Conservation (phyloP, 2,797 vertebrate genomes). For the Halcyon badia region DNA sequence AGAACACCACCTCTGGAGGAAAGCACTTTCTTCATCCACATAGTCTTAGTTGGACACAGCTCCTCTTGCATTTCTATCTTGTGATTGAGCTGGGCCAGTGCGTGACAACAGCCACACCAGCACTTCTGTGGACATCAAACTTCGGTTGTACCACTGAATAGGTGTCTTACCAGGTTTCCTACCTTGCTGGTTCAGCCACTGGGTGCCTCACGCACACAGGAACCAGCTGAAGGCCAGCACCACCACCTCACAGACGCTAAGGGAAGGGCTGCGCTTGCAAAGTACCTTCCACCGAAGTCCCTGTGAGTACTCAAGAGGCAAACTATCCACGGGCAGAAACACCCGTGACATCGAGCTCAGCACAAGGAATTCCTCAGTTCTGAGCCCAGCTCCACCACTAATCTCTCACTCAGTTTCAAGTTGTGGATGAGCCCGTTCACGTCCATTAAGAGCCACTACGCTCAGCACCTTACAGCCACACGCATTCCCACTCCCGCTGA, state of each 20-base stretch:
- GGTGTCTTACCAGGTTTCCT: background rate
- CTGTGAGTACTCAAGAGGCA: background rate
- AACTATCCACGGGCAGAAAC: background rate
- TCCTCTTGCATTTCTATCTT: background rate
- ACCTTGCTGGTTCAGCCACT: background rate
- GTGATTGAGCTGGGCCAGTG: background rate
- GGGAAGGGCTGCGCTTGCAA: background rate
- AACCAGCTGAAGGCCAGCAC: background rate
- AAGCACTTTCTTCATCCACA: too few relatives aligned
- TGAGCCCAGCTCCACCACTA: background rate
- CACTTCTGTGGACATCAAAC: background rate
- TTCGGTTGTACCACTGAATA: background rate
- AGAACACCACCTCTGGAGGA: too few relatives aligned
- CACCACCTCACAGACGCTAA: background rate
- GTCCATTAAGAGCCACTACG: background rate
- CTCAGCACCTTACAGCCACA: background rate
- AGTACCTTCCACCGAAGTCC: background rate
- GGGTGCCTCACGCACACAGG: background rate
- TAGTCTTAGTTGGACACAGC: background rate
- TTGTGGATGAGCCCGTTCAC: background rate
- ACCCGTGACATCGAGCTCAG: background rate
- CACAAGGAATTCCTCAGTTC: too few relatives aligned
- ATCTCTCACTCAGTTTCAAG: background rate
- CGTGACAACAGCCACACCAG: background rate
- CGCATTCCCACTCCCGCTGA: rapidly evolving